Base-by-base conservation (phyloP, 1,140 invertebrate species). In the Bombus cullumanus region DNA sequence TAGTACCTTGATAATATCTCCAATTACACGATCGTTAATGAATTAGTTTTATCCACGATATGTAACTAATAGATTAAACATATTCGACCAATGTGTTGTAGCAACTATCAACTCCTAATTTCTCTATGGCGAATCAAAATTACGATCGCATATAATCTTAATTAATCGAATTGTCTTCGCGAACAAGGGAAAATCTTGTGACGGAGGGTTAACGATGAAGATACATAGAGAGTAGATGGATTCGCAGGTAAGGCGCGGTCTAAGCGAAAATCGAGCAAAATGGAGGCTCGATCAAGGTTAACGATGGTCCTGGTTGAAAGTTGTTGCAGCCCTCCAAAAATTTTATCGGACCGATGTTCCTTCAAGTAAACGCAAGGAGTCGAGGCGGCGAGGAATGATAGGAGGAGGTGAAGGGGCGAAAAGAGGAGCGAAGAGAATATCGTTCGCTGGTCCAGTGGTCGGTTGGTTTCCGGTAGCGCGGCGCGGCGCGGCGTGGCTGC, bases 391-490 rank as follows among this genome's bases (percentile, higher is more conserved):
- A 6, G 47, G 47, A 53, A 22, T 0, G 5, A 53, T 8, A 22
- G 18, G n/a, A 43, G 15, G 81, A 34, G 41, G 22, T n/a, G 74
- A 78, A 74, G 53, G 78, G 64, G 15, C 6, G 31, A 66, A 31
- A 74, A 53, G 47, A 41, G 69, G 31, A 73, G 31, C 53, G 86
- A 79, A 59, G 31, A 34, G 68, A 75, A 68, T 73, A 88, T 79
- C 81, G 76, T 81, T 83, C 59, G 72, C 15, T 83, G 75, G 81
- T 76, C 78, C 72, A 64, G 31, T 62, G 88, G 72, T 79, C 74
- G 59, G 43, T 57, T 31, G 66, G 66, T 88, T 88, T 81, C 71
- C 74, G 75, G 79, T 85, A 79, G 87, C 83, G 88, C 89, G 86
- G 88, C 89, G 82, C 10, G 47, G 18, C 47, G 47, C 47, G 86